Conservation (phyloP, 2,888 invertebrate species). For the Anthoptus insignis region DNA sequence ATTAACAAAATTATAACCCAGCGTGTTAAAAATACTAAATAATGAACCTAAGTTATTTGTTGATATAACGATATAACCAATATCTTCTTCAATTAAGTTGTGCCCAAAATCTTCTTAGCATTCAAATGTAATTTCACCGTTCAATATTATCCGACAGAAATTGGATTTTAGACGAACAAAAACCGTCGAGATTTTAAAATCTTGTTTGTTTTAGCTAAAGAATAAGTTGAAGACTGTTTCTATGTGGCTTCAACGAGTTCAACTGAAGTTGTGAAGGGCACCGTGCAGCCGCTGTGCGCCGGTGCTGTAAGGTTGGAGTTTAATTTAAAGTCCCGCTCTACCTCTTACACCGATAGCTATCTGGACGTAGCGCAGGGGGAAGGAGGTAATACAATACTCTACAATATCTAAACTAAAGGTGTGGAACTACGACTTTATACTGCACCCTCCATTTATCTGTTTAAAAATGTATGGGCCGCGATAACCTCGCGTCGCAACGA, state of each 20-base stretch:
- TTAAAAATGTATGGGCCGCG: slow-evolving; percentile 68
- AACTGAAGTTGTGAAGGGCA: slow-evolving; percentile 14
- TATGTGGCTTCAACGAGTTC: slow-evolving; percentile 20
- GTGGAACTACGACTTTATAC: slow-evolving; percentile 55
- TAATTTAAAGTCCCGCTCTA: slow-evolving; percentile 29
- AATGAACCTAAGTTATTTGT: too few species aligned
- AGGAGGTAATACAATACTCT: slow-evolving; percentile 27
- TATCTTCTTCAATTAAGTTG: too few species aligned
- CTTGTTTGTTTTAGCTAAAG: slow-evolving; percentile 11
- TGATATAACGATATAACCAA: too few species aligned
- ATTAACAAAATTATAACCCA: too few species aligned
- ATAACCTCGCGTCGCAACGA: slow-evolving; percentile 65
- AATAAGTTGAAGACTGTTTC: slow-evolving; percentile 16
- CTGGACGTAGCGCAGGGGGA: slow-evolving; percentile 20
- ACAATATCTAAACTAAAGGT: slow-evolving; percentile 42
- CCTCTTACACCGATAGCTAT: slow-evolving; percentile 30
- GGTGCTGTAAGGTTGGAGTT: slow-evolving; percentile 27
- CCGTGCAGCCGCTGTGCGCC: too few species aligned
- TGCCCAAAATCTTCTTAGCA: too few species aligned
- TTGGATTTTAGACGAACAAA: slow-evolving; percentile 16
- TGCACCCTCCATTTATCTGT: slow-evolving; percentile 62
- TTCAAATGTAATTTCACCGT: too few species aligned
- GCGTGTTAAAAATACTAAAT: too few species aligned
- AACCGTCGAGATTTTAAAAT: slow-evolving; percentile 21
- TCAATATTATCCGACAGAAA: slow-evolving; percentile 19